Conservation (phyloP, 2,113 vertebrate species). For the Nibea albiflora region DNA sequence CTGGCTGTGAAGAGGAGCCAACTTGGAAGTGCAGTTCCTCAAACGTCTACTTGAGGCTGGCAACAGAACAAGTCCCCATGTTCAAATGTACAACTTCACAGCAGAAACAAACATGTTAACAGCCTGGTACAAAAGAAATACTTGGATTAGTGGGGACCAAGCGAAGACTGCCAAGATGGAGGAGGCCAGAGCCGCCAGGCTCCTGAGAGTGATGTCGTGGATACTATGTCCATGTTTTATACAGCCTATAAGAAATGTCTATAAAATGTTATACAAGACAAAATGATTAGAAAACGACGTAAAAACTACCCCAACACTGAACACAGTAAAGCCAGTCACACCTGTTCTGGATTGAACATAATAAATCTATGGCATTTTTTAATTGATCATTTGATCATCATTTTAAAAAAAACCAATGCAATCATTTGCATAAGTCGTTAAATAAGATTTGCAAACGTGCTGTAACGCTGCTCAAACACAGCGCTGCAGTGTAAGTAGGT, state of each 20-base stretch:
- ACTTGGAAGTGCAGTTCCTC: too few relatives aligned
- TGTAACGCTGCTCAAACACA: conserved; percentile 56
- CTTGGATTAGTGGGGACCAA: too few relatives aligned
- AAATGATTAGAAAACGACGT: not conserved
- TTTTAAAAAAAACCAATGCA: not conserved
- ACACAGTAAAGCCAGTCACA: not conserved
- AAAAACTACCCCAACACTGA: not conserved
- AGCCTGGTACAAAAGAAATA: too few relatives aligned
- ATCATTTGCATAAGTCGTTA: conserved; percentile 17
- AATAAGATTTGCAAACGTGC: conserved; percentile 49
- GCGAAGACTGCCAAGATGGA: too few relatives aligned
- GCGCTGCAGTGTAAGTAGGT: conserved; percentile 60
- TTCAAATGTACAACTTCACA: too few relatives aligned
- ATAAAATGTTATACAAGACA: not conserved
- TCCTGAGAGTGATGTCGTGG: too few relatives aligned
- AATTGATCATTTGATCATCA: not conserved
- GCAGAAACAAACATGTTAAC: too few relatives aligned
- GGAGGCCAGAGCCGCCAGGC: too few relatives aligned
- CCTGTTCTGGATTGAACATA: not conserved
- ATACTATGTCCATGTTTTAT: too few relatives aligned
- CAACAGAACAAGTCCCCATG: too few relatives aligned
- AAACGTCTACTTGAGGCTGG: too few relatives aligned
- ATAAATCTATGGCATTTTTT: not conserved
- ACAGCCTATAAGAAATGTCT: not conserved
- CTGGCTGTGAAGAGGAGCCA: too few relatives aligned